Conservation (phyloP, 2,888 invertebrate species). For the Parnassius mnemosyne region DNA sequence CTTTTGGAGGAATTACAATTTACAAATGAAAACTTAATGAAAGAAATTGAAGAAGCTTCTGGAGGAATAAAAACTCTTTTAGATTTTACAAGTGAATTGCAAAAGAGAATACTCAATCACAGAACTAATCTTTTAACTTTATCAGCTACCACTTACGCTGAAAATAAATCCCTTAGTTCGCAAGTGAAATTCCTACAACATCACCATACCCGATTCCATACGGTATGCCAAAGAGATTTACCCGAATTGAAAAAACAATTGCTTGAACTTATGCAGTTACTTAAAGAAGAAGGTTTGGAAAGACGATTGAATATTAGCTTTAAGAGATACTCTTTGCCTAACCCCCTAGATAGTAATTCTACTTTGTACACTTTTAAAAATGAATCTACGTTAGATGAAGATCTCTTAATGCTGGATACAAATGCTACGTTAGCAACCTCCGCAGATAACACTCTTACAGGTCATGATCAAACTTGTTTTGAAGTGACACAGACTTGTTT, state of each 20-base stretch:
- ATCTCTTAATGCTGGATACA: conserved; percentile 70
- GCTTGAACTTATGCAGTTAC: conserved; percentile 50
- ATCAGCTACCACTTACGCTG: conserved; percentile 69
- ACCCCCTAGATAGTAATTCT: conserved; percentile 53
- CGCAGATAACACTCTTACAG: conserved; percentile 57
- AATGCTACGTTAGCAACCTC: conserved; percentile 61
- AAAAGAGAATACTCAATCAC: conserved; percentile 65
- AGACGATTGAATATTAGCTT: conserved; percentile 46
- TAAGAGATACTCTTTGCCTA: conserved; percentile 62
- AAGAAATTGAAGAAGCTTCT: conserved; percentile 52
- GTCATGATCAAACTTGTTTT: conserved; percentile 61
- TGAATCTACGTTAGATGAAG: conserved; percentile 67
- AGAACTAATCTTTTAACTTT: conserved; percentile 66
- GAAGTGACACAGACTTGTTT: conserved; percentile 53
- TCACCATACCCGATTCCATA: conserved; percentile 61
- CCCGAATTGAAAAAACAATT: conserved; percentile 63
- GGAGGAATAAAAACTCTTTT: conserved; percentile 56
- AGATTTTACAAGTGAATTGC: conserved; percentile 55
- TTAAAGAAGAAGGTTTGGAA: conserved; percentile 45
- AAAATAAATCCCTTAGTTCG: conserved; percentile 64
- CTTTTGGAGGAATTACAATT: conserved; percentile 43
- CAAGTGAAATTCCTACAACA: conserved; percentile 67
- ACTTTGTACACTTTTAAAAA: conserved; percentile 51
- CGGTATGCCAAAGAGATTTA: conserved; percentile 67
- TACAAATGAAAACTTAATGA: conserved; percentile 46